Base-by-base conservation (phyloP, 2,888 invertebrate species). In the Thymelicus acteon region DNA sequence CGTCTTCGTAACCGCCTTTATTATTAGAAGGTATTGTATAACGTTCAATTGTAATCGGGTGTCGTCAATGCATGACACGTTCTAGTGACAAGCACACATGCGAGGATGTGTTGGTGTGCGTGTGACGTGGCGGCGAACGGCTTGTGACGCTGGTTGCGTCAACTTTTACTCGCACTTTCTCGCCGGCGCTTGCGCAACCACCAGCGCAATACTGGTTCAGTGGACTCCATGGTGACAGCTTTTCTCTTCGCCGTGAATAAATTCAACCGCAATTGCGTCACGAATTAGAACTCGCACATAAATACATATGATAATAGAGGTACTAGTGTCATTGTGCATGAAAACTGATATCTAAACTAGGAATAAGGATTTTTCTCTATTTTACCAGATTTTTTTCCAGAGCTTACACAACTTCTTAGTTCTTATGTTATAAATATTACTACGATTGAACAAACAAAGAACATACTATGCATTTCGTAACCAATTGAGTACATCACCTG, bases 141-240 rank as follows among this genome's bases (percentile, higher is more conserved):
- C 79, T 82, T 83, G 86, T 91, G 93, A 91, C 92, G 91, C 86
- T 31, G 81, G 87, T 93, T 93, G 93, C 93, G 91, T 93, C 93
- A 92, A 93, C 93, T 93, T 93, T 93, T 93, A 93, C 93, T 93
- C 88, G 90, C 93, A 93, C 93, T 93, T 93, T 93, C 93, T 90
- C 91, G 88, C 74, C 80, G 76, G 87, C 87, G 84, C 92, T 93
- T 93, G 91, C 93, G 93, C 93, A 93, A 93, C 89, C 76, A 73
- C 63, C 79, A 80, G 84, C 78, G 84, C 89, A 86, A 88, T 89
- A 90, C 92, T 88, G 87, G 90, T 90, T 88, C 86, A 86, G 77
- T 84, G 84, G 82, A 85, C 83, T 77, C 75, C 79, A 74, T 74
- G 79, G 83, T 84, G 83, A 87, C 86, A 85, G 85, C 87, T 86